Base-by-base conservation (phyloP, 2,797 vertebrate genomes). In the Acanthis flammea region DNA sequence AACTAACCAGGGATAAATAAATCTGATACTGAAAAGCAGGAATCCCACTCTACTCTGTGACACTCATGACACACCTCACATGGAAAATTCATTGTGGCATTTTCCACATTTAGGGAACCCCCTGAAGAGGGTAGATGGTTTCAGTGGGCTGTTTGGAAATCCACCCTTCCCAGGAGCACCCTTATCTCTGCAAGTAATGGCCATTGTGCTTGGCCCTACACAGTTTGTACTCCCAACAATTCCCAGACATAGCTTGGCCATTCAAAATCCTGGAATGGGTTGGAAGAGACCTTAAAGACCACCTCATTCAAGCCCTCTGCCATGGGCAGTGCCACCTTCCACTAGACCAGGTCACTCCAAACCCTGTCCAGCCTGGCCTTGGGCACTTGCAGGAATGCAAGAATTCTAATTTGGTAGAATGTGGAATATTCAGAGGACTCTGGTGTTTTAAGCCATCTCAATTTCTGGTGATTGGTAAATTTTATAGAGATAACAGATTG, bases 401-500 rank as follows among this genome's bases (percentile, higher is more conserved):
- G 19, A 45, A 57, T 30, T 63, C 44, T 6, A 0, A 3, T 25
- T 4, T 62, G 35, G 14, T 82, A 48, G 23, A 12, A 28, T 44
- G 48, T n/a, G 44, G 11, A 33, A 33, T 57, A 19, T 13, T 63
- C 37, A 35, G 35, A 81, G 31, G 23, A 33, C 28, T 1, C 9
- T 44, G n/a, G 1, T 37, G 45, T 8, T 74, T 45, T 22, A 44
- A 39, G 14, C 10, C 31, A 21, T 25, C 45, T 55, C 48, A 2
- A 0, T 54, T 71, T 44, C 37, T 63, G 67, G 13, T 10, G 27
- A 9, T 5, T 41, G 42, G 14, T 15, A 4, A 12, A 14, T 19
- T 14, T 28, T 15, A 10, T 2, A 24, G 28, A 6, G 3, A 3
- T 15, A 3, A 24, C 2, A 18, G n/a, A 17, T 3, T 10, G 50